phyloP scores from a whole-genome alignment of 2,113 vertebrate genomes.

The Trochalopteron elliotii region DNA sequence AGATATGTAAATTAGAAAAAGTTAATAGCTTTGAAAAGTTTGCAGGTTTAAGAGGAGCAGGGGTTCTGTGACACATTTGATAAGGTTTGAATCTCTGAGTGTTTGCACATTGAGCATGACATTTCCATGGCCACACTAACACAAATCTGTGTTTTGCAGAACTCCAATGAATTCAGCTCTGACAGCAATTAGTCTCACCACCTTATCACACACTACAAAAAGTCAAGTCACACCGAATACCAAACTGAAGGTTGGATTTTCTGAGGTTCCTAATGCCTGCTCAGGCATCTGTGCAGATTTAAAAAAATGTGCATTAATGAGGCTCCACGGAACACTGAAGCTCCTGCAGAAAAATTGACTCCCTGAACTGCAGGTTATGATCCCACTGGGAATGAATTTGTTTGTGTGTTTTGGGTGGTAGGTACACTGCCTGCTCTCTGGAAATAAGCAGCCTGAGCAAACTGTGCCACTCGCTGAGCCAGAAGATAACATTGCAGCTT shows the following conservation, averaged over 20 bases:
- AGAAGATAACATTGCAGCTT: background rate
- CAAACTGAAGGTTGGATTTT: conserved; percentile 6
- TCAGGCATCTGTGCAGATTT: background rate
- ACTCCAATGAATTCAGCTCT: background rate
- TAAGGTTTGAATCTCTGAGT: background rate
- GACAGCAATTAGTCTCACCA: conserved; percentile 49
- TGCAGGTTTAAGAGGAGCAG: background rate
- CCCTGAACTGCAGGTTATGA: background rate
- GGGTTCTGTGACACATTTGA: background rate
- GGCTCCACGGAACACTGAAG: background rate
- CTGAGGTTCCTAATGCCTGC: background rate
- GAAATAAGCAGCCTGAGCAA: conserved; percentile 1
- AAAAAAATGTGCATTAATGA: conserved; percentile 19
- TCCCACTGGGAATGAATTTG: background rate
- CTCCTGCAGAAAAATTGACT: background rate
- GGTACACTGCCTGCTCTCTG: background rate
- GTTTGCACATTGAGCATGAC: background rate
- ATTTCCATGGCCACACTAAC: background rate
- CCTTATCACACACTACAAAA: background rate
- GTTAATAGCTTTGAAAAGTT: background rate
- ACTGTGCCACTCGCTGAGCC: background rate
- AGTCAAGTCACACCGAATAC: background rate
- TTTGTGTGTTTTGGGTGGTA: background rate
- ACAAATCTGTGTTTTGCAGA: background rate
- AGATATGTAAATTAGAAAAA: background rate